These are phyloP conservation scores for Goniozus legneri DNA, from an alignment of 1,140 invertebrate genomes.

Conservation along the genomic window DNA sequence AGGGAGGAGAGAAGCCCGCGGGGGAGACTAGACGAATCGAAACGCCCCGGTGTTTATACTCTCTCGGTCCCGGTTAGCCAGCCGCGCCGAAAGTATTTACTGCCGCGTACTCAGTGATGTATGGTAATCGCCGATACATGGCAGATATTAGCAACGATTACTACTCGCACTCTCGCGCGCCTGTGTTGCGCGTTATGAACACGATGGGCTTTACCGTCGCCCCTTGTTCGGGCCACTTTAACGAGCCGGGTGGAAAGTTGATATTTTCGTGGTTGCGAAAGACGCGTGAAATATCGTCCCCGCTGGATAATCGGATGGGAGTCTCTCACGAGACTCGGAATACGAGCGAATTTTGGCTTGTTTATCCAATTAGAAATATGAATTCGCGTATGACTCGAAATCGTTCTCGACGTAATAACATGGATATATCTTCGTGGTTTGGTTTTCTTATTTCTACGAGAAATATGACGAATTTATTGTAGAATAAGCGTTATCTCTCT, in stretches of 20 bases:
- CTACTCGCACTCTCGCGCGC: slow-evolving; percentile 19
- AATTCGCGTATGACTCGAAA: too few species aligned
- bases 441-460: too few species aligned
- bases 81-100: slow-evolving; percentile 26
- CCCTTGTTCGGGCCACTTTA: slow-evolving; percentile 9
- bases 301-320: too few species aligned
- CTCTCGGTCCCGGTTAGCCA: slow-evolving; percentile 3
- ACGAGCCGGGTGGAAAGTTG: slow-evolving; percentile 21
- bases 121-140: slow-evolving; percentile 27
- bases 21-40: slow-evolving; percentile 13
- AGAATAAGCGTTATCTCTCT: too few species aligned
- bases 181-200: slow-evolving; percentile 2
- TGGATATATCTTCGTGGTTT: too few species aligned
- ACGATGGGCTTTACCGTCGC: slow-evolving; percentile 13
- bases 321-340: too few species aligned
- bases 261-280: slow-evolving; percentile 16
- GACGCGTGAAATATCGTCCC: too few species aligned
- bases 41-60: slow-evolving; percentile 10
- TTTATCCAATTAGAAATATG: too few species aligned
- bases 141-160: slow-evolving; percentile 33
- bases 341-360: too few species aligned
- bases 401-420: too few species aligned
- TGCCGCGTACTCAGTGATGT: slow-evolving; percentile 18
- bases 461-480: too few species aligned
- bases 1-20: too few species aligned